Conservation (phyloP, 2,797 vertebrate species). For the Hozukius guyotensis region DNA sequence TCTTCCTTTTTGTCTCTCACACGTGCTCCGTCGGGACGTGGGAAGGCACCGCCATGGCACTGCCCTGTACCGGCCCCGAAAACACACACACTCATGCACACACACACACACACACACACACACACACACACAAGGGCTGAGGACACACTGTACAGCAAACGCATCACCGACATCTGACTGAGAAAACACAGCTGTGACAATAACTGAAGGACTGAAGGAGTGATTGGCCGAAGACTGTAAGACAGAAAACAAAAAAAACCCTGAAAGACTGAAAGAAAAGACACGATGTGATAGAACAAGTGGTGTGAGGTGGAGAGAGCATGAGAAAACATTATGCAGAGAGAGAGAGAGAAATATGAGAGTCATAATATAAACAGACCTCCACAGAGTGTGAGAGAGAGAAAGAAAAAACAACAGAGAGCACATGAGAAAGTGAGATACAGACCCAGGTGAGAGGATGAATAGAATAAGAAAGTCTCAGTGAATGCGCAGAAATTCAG, state of each 20-base stretch:
- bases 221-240: slow-evolving; percentile 1
- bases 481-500: neutral
- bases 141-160: slow-evolving; percentile 59
- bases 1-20: slow-evolving; percentile 17
- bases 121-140: neutral
- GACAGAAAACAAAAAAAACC: neutral
- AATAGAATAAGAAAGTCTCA: slow-evolving; percentile 26
- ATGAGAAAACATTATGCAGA: slow-evolving; percentile 38
- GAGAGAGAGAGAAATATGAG: slow-evolving; percentile 57
- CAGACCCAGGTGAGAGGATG: slow-evolving; percentile 54
- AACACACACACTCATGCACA: slow-evolving; percentile 23
- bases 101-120: neutral
- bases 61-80: slow-evolving; percentile 53
- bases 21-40: slow-evolving; percentile 60
- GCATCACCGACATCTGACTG: slow-evolving; percentile 57
- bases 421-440: slow-evolving; percentile 44
- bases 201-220: slow-evolving; percentile 37
- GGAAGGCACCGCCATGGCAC: slow-evolving; percentile 70
- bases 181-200: slow-evolving; percentile 80
- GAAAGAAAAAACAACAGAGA: neutral
- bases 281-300: neutral
- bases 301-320: slow-evolving; percentile 20
- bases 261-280: neutral
- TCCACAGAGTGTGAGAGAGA: slow-evolving; percentile 31
- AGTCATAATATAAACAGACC: slow-evolving; percentile 66